Evolutionary conservation across 2,888 invertebrate genomes (phyloP), one percentile per base, ranked within the genome.

Genomic region (Tetranychus piercei): DNA sequence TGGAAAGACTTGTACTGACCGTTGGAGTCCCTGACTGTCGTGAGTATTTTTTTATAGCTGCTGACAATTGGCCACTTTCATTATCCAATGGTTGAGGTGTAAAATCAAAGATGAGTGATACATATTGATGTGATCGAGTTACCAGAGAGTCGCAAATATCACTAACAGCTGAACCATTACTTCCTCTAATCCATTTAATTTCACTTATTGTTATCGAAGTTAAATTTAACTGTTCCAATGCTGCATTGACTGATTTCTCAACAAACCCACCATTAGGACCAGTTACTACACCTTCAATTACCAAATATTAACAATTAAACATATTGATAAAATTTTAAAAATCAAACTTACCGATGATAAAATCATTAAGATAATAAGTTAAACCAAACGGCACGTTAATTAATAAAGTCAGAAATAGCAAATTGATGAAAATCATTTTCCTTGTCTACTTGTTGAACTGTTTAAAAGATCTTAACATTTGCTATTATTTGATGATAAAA

Each of bases 1-100:
- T 66, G 23, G 9, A 11, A n/a, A 11, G 20, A 34, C 20, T 44
- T n/a, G 45, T 71, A 91, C 69, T 87, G 87, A 81, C 91, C 90
- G 0, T 73, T 65, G 73, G 73, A 4, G 66, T 22, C 7, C 22
- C 73, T 18, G 34, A 44, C 1, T 43, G 43, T 23, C 73, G 65
- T 1, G 73, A 23, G 9, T 69, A 69, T 20, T 22, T 69, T 22
- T 69, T 69, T 11, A 69, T 69, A 11, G 34, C 22, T 20, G 69
- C 9, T 23, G 69, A 69, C 1, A 69, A 20, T 69, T 23, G 66
- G 34, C 34, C 15, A 69, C 20, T 69, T 69, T 23, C 69, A 18
- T 23, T 69, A 22, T 18, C 69, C 20, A 11, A 1, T 66, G 66
- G n/a, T 20, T 20, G 18, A 7, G 20, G 7, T 6, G 69, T 69